These are phyloP conservation scores for Spermophilus dauricus DNA, from an alignment of 2,113 vertebrate species.

Conservation along the genomic window DNA sequence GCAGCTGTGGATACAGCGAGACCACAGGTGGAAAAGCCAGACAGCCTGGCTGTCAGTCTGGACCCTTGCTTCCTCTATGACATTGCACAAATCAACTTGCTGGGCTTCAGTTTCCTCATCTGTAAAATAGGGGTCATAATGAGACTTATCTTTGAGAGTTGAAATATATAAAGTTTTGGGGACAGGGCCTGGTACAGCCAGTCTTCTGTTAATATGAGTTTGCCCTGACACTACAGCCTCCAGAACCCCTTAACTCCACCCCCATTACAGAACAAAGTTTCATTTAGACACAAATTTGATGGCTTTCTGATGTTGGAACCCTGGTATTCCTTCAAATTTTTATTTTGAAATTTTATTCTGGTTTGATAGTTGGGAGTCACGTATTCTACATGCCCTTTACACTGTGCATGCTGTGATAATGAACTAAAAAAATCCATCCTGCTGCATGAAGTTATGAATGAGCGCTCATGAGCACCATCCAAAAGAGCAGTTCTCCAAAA, in stretches of 20 bases:
- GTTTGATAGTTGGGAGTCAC: not conserved
- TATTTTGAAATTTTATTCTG: not conserved
- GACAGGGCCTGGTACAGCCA: not conserved
- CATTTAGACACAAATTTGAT: no score
- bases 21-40: not conserved
- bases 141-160: not conserved
- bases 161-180: not conserved
- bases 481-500: not conserved
- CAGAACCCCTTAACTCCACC: not conserved
- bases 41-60: not conserved
- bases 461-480: not conserved
- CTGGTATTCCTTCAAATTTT: not conserved
- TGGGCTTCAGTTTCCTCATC: not conserved
- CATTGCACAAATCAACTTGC: not conserved
- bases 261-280: not conserved
- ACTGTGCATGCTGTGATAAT: constrained; percentile 54
- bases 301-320: not conserved
- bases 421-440: constrained; percentile 41
- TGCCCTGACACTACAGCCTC: not conserved
- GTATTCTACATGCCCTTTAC: not conserved
- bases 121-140: not conserved
- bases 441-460: constrained; percentile 42
- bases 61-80: not conserved
- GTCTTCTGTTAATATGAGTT: not conserved
- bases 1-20: accelerated